phyloP scores from a whole-genome alignment of 2,888 invertebrate genomes.

The Margaritifera margaritifera region DNA sequence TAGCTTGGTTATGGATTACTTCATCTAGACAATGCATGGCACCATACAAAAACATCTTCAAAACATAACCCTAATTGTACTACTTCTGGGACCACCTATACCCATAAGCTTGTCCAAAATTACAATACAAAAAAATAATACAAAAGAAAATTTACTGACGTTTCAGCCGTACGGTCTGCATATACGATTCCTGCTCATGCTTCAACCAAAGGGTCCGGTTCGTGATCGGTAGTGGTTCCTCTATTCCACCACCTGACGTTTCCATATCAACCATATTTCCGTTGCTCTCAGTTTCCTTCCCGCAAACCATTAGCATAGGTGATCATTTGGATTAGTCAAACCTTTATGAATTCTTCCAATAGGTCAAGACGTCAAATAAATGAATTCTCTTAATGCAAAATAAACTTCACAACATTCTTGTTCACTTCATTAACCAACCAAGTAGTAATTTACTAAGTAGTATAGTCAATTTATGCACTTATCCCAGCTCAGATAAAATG shows the following conservation, averaged over 20 bases:
- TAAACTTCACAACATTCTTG: too few species aligned
- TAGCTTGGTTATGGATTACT: too few species aligned
- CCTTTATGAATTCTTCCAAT: background rate
- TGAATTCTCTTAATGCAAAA: too few species aligned
- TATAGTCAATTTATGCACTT: background rate
- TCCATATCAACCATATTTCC: conserved; percentile 37
- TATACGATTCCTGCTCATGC: conserved; percentile 54
- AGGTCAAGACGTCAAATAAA: background rate
- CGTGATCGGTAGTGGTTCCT: conserved; percentile 40
- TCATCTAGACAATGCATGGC: too few species aligned
- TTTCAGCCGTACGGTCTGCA: conserved; percentile 52
- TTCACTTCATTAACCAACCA: background rate
- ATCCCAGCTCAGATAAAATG: too few species aligned
- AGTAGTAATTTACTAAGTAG: background rate
- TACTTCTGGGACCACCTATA: too few species aligned
- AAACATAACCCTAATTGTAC: too few species aligned
- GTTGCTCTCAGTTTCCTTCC: conserved; percentile 34
- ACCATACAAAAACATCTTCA: too few species aligned
- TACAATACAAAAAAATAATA: too few species aligned
- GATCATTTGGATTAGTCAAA: conserved; percentile 13
- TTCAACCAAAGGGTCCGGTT: conserved; percentile 52
- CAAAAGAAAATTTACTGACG: conserved; percentile 40
- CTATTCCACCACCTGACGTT: conserved; percentile 40
- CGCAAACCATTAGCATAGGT: conserved; percentile 34
- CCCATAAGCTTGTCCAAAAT: too few species aligned